These are phyloP conservation scores for Paraplagusia blochii DNA, from an alignment of 2,113 vertebrate species.

Conservation along the genomic window DNA sequence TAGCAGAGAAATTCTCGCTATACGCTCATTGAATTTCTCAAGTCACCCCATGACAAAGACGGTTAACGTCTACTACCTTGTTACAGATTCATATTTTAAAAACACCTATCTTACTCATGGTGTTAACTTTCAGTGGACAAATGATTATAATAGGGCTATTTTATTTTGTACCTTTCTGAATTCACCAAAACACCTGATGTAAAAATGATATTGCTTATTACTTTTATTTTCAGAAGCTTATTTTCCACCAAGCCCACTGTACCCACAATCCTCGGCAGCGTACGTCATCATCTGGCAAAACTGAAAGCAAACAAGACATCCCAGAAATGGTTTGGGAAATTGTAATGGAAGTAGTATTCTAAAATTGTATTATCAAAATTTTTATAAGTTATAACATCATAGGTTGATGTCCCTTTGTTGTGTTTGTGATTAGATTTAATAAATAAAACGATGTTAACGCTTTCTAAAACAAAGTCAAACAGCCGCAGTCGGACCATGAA, in stretches of 20 bases:
- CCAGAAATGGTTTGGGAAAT: too few relatives aligned
- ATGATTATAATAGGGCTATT: too few relatives aligned
- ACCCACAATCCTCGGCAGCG: slow-evolving; percentile 72
- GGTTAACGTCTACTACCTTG: rapidly evolving
- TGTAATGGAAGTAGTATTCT: too few relatives aligned
- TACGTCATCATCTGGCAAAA: too few relatives aligned
- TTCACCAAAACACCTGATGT: rapidly evolving
- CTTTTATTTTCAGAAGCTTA: background rate
- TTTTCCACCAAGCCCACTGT: background rate
- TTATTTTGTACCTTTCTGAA: background rate
- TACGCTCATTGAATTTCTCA: slow-evolving; percentile 81
- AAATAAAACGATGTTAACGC: too few relatives aligned
- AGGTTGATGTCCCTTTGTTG: too few relatives aligned
- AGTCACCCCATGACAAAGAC: slow-evolving; percentile 92
- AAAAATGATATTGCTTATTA: rapidly evolving
- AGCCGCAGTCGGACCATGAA: too few relatives aligned
- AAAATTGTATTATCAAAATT: too few relatives aligned
- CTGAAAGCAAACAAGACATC: too few relatives aligned
- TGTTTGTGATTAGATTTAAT: too few relatives aligned
- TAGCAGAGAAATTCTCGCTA: slow-evolving; percentile 87
- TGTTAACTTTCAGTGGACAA: rapidly evolving
- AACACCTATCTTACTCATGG: slow-evolving; percentile 14
- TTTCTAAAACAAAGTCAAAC: too few relatives aligned
- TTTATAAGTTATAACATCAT: too few relatives aligned
- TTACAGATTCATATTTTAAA: background rate